A percentile compares a stretch with the other conserved stretches of the same genome.
Conservation (phyloP, 2,888 invertebrate genomes). For the Pheosia gnoma region DNA sequence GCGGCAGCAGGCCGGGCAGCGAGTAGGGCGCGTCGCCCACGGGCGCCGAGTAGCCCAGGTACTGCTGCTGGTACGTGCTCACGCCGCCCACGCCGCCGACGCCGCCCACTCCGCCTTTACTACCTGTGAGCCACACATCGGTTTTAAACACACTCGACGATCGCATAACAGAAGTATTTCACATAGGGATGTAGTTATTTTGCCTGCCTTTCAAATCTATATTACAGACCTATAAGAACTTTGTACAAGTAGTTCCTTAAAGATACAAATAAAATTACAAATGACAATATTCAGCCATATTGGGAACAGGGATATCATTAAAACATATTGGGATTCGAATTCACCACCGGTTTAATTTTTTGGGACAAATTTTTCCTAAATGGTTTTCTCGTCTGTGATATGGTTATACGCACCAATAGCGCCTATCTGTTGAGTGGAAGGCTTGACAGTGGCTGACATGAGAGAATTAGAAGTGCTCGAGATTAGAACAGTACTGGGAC, state of each 20-base stretch:
- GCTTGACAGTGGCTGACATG: slow-evolving; percentile 95
- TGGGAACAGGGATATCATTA: neutral
- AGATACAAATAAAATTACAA: neutral
- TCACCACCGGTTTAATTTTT: neutral
- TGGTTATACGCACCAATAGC: slow-evolving; percentile 86
- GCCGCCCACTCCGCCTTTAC: slow-evolving; percentile 69
- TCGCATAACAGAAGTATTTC: neutral
- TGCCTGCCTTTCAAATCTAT: neutral
- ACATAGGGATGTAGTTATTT: neutral
- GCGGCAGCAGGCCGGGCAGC: slow-evolving; percentile 73
- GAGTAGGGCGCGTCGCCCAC: slow-evolving; percentile 77
- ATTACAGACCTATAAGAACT: neutral
- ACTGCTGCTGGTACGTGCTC: slow-evolving; percentile 79
- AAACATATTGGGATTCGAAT: neutral
- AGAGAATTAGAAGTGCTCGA: slow-evolving; percentile 94
- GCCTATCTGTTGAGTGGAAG: slow-evolving; percentile 91
- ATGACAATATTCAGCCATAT: neutral
- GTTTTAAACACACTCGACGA: neutral
- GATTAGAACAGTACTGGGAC: slow-evolving; percentile 94
- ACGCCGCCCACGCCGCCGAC: slow-evolving; percentile 72
- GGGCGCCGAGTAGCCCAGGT: slow-evolving; percentile 75
- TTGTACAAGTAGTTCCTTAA: neutral
- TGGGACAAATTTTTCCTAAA: slow-evolving; percentile 1
- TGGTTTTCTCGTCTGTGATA: slow-evolving; percentile 33
- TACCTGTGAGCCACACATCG: slow-evolving; percentile 45